Base-by-base conservation (phyloP, 1,140 invertebrate species). In the Bombus sibiricus region DNA sequence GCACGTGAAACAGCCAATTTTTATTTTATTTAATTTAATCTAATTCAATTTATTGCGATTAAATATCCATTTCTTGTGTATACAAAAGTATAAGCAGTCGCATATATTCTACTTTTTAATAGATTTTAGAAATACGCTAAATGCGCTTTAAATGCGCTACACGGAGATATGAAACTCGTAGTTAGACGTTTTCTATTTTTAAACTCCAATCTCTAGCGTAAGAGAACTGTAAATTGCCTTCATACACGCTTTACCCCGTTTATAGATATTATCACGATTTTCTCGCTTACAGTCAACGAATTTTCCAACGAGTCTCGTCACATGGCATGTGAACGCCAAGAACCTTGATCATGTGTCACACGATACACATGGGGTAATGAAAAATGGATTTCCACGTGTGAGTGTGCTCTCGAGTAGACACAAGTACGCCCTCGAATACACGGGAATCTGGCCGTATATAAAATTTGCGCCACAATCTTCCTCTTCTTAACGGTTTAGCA, bases 321-420 rank as follows among this genome's bases (percentile, higher is more conserved):
- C n/a, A 28, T 13, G 39, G 25, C 34, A 15, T 39, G 78, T 53
- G 69, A 53, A 64, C 41, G 64, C 32, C 32, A 9, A 62, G 71
- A 13, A 64, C 41, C 32, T 47, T 57, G 71, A 34, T 64, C 69
- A 64, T 41, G 53, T 82, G 71, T 64, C 41, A 64, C 68, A 34
- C 37, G 39, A 64, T 64, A 82, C 37, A 75, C 22, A 13, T 9
- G 47, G n/a, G 34, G 15, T 73, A 74, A 82, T 64, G 71, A 75
- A 64, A 82, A 81, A 81, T 72, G 53, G 28, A 47, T 43, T 73
- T 34, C 18, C 68, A 4, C 69, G 6, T 37, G 47, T 25, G 43
- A 32, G 62, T n/a, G 68, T 37, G 4, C 15, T 22, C 28, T 32
- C 62, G n/a, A 15, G 62, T 32, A 32, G 62, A 64, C n/a, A 64